Conservation (phyloP, 2,113 vertebrate genomes). For the Tinamus guttatus region DNA sequence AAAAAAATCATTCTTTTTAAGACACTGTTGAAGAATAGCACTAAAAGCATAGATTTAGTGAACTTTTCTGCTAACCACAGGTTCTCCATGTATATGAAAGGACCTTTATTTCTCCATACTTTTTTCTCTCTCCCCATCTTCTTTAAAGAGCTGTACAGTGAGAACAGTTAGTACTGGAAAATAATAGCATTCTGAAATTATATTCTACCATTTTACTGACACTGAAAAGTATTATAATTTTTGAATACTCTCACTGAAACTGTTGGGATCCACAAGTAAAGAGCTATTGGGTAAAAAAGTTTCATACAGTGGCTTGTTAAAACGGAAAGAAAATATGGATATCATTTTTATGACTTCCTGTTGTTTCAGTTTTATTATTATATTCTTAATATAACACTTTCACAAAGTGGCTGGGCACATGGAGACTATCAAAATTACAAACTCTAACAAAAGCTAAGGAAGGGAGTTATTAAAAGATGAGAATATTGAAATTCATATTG, state of each 20-base stretch:
- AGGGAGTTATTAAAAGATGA: conserved; percentile 28
- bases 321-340: conserved; percentile 26
- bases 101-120: neutral
- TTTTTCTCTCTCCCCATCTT: neutral
- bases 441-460: conserved; percentile 24
- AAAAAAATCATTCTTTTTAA: neutral
- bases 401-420: neutral
- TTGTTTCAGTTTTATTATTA: conserved; percentile 37
- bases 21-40: neutral
- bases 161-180: neutral
- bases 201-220: neutral
- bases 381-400: conserved; percentile 10
- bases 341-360: conserved; percentile 19
- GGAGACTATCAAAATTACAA: conserved; percentile 44
- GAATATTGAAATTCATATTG: conserved; percentile 24
- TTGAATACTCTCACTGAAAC: neutral
- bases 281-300: neutral
- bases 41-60: neutral
- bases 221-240: neutral
- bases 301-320: neutral
- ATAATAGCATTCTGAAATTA: neutral
- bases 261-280: neutral
- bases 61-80: neutral
- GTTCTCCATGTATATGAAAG: neutral
- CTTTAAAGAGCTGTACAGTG: neutral